Percentiles rank a stretch among this genome's conserved stretches.
These are phyloP conservation scores for Xiphophorus couchianus DNA, from an alignment of 2,113 vertebrate species.

Conservation along the genomic window DNA sequence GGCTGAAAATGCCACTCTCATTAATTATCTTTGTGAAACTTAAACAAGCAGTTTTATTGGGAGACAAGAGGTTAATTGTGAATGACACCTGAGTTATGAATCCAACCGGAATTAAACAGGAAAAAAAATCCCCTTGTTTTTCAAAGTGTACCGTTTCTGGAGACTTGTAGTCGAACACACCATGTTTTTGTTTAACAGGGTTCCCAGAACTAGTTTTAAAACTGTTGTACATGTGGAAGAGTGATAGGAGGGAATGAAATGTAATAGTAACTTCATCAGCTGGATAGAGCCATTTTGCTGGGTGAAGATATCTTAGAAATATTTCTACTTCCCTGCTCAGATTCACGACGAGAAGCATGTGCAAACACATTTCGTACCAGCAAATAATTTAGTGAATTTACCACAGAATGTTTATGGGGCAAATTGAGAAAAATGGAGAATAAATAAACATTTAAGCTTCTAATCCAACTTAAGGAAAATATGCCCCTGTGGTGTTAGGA, in stretches of 20 bases:
- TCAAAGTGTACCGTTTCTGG: too few relatives aligned
- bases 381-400: background rate
- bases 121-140: background rate
- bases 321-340: background rate
- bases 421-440: background rate
- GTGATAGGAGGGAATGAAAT: background rate
- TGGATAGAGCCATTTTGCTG: background rate
- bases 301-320: background rate
- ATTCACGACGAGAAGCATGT: background rate
- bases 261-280: background rate
- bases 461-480: background rate
- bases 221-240: background rate
- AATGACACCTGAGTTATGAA: constrained; percentile 17
- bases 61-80: constrained; percentile 42
- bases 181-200: background rate
- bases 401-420: background rate
- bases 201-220: background rate
- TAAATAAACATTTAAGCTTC: background rate
- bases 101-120: background rate
- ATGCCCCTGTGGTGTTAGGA: too few relatives aligned
- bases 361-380: background rate
- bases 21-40: constrained; percentile 58
- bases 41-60: constrained; percentile 38
- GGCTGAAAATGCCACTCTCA: constrained; percentile 65
- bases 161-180: background rate